These are phyloP conservation scores for Cephonodes hylas DNA, from an alignment of 2,888 invertebrate genomes.

Conservation along the genomic window DNA sequence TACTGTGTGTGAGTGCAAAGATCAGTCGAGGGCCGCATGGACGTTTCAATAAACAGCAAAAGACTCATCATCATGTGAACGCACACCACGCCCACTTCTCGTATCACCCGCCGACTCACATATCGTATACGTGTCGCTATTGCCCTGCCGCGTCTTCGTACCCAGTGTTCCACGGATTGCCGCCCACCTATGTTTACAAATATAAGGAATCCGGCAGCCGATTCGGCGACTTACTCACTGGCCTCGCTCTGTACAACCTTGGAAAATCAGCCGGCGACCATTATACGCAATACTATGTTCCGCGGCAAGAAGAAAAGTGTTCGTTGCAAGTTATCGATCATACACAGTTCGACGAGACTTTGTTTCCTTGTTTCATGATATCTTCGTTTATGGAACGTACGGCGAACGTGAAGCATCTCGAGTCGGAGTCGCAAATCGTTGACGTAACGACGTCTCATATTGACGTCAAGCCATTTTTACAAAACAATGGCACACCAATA, in stretches of 20 bases:
- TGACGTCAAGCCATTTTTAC: constrained; percentile 51
- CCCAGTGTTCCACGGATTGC: constrained; percentile 65
- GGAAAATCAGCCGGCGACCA: constrained; percentile 54
- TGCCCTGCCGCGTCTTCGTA: constrained; percentile 54
- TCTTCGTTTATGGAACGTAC: constrained; percentile 61
- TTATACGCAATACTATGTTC: constrained; percentile 45
- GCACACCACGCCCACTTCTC: constrained; percentile 60
- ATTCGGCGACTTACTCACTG: constrained; percentile 60
- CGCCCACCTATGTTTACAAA: constrained; percentile 66
- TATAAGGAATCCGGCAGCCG: constrained; percentile 60
- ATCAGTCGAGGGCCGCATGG: constrained; percentile 48
- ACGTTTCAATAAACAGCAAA: constrained; percentile 18
- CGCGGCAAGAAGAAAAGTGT: constrained; percentile 54
- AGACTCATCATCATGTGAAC: constrained; percentile 44
- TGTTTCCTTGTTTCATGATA: constrained; percentile 67
- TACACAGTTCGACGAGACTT: constrained; percentile 57
- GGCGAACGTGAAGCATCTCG: constrained; percentile 23
- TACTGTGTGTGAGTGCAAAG: constrained; percentile 44
- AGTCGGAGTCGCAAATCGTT: constrained; percentile 41
- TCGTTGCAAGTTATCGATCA: constrained; percentile 62
- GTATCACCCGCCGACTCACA: constrained; percentile 65
- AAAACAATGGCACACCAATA: constrained; percentile 42
- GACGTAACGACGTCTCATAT: constrained; percentile 59
- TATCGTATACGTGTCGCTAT: constrained; percentile 58
- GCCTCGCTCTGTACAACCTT: constrained; percentile 68